Evolutionary conservation across 2,888 invertebrate species (phyloP), one percentile per base, ranked within the genome.

Genomic region (Neocrepidodera transversa): DNA sequence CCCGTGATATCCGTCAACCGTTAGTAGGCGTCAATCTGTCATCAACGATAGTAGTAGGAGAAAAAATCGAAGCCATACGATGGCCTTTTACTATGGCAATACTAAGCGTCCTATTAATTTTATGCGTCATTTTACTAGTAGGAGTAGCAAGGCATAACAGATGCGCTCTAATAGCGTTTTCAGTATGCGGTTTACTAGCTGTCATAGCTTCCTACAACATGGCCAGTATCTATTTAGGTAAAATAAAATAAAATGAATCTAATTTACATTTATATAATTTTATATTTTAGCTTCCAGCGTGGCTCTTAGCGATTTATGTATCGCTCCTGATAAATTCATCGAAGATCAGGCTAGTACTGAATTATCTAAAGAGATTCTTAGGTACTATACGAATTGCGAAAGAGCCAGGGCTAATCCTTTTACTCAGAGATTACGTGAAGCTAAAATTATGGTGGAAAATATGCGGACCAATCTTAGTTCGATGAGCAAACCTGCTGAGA

Each of bases 31-130:
- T 93, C 50, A 87, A 88, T 65, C 81, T 93, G 68, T 87, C 87
- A 35, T 81, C 82, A 28, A 83, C 83, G 59, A 81, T 87, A 57
- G 78, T 77, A 42, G 77, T 86, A 38, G 86, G 86, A 38, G 90
- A 90, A 80, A 86, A 86, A 78, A 85, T 88, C 82, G 91, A 92
- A 79, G 84, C 87, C 67, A 54, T 71, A 7, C 85, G 92, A 74
- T 95, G 95, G 95, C 92, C 93, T 36, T 87, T 91, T 67, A 95
- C 95, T 60, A 93, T 95, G 87, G 91, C 90, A 59, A 86, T 94
- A 59, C 86, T 94, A 79, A 92, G 93, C 75, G 85, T 91, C 71
- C 86, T 95, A 69, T 87, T 95, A 64, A 88, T 93, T 16, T 87
- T 95, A 48, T 94, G 95, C 81, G 90, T 95, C 61, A 89, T 95